Evolutionary conservation across 1,140 invertebrate species (phyloP).

Genomic region (Drosophila arawakana): DNA sequence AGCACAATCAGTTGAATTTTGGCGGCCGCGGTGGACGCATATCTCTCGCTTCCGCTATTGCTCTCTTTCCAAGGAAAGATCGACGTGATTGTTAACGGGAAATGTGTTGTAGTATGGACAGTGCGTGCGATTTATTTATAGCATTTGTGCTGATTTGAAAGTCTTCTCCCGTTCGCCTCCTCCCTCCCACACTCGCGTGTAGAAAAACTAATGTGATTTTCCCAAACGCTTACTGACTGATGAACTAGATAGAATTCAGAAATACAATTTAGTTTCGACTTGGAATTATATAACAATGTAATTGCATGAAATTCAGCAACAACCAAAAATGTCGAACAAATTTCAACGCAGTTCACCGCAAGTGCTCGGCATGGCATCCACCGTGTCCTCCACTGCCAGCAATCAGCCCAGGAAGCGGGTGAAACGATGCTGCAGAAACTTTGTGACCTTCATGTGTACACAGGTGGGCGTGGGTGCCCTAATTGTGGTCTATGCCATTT

Average conservation of each 20-base stretch:
- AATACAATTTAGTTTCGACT: neutral
- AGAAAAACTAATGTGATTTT: conserved; percentile 13
- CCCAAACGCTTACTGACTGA: conserved; percentile 13
- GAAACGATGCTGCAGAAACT: conserved; percentile 91
- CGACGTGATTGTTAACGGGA: conserved; percentile 32
- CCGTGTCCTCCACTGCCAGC: conserved; percentile 87
- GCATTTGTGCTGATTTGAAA: conserved; percentile 41
- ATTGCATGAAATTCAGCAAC: neutral
- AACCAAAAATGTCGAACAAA: conserved; percentile 58
- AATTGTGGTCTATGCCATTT: conserved; percentile 97
- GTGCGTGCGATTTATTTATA: conserved; percentile 54
- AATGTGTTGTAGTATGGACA: conserved; percentile 38
- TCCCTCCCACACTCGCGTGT: too few relatives aligned
- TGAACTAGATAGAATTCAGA: neutral
- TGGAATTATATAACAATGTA: conserved; percentile 53
- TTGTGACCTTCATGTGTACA: conserved; percentile 96
- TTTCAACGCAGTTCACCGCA: conserved; percentile 72
- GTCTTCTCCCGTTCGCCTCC: too few relatives aligned
- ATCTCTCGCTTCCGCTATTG: neutral
- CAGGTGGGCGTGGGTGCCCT: conserved; percentile 97
- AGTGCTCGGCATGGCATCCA: conserved; percentile 38
- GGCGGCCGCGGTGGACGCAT: conserved; percentile 54
- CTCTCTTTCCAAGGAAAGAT: neutral
- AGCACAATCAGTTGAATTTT: conserved; percentile 61
- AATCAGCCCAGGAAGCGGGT: conserved; percentile 88